Base-by-base conservation (phyloP, 2,797 vertebrate species). In the Vireo griseus region DNA sequence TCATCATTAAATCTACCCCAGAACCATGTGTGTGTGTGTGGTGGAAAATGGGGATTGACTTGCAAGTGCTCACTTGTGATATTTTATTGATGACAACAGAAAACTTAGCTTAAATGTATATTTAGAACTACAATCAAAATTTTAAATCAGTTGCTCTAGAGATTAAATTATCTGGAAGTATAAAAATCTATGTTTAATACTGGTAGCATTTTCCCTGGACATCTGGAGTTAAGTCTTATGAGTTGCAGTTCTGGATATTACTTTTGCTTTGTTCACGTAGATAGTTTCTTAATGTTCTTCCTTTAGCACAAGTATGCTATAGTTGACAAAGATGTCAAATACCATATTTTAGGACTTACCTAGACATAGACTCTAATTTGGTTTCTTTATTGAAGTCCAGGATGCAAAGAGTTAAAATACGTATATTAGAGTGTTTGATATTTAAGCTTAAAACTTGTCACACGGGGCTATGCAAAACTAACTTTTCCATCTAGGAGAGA, bases 401-500 rank as follows among this genome's bases (percentile, higher is more conserved):
- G 40, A n/a, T 74, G 25, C 9, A 42, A 29, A 57, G 24, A 50
- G 13, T 57, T 67, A 58, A 71, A 54, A 69, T 57, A 42, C 5
- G 29, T 68, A 4, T 24, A 35, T 68, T 42, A 40, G 9, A 80
- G 4, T 35, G 2, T 50, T 90, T 50, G 33, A 80, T 75, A 59
- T 31, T 87, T 57, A 72, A 45, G 28, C 16, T 77, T 83, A 71
- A 54, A 78, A 77, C 10, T 71, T 83, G 39, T 24, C 26, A 67
- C 19, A 24, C 2, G 3, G 8, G 24, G 40, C 57, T 65, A 6
- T 71, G 68, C 13, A 58, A 91, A 90, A 59, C 51, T 89, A 59
- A 58, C n/a, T 84, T 94, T 94, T 91, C 31, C 50, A 72, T 65
- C 84, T 81, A 50, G 39, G 18, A 88, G 20, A 83, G 9, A 87